Percentiles rank a stretch among this genome's conserved stretches.
phyloP scores from a whole-genome alignment of 2,113 vertebrate species.

The Fulica atra region DNA sequence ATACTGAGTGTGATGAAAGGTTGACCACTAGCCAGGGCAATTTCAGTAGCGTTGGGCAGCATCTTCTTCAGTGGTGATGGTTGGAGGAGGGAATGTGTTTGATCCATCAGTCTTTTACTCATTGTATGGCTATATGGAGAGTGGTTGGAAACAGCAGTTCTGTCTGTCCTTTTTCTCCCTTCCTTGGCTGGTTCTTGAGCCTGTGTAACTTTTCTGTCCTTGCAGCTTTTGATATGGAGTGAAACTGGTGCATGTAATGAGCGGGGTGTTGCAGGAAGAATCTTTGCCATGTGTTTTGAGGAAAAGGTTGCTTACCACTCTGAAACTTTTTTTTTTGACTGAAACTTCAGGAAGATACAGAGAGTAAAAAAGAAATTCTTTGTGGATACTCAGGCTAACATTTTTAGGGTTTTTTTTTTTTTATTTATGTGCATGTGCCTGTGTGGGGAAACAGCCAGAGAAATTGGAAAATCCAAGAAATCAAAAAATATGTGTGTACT shows the following conservation, averaged over 20 bases:
- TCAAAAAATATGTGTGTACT: not conserved
- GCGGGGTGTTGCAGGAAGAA: not conserved
- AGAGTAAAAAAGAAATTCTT: not conserved
- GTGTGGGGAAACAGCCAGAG: not conserved
- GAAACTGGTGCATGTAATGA: not conserved
- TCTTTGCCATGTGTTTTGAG: not conserved
- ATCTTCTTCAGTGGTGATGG: not conserved
- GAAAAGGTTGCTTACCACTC: not conserved
- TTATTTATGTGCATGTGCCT: not conserved
- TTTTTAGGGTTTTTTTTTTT: not conserved
- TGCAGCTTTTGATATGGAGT: not conserved
- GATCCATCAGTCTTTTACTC: accelerated
- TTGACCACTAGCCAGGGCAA: not conserved
- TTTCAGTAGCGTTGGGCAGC: not conserved
- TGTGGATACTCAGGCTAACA: not conserved
- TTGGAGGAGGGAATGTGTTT: not conserved
- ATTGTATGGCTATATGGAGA: accelerated
- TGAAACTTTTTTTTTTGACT: not conserved
- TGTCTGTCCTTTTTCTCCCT: not conserved
- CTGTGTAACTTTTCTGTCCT: not conserved
- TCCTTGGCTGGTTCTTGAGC: not conserved
- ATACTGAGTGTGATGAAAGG: not conserved
- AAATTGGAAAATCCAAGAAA: not conserved
- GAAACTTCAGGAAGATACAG: not conserved
- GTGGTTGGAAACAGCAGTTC: not conserved